Conservation (phyloP, 2,888 invertebrate genomes). For the Agapostemon virescens region DNA sequence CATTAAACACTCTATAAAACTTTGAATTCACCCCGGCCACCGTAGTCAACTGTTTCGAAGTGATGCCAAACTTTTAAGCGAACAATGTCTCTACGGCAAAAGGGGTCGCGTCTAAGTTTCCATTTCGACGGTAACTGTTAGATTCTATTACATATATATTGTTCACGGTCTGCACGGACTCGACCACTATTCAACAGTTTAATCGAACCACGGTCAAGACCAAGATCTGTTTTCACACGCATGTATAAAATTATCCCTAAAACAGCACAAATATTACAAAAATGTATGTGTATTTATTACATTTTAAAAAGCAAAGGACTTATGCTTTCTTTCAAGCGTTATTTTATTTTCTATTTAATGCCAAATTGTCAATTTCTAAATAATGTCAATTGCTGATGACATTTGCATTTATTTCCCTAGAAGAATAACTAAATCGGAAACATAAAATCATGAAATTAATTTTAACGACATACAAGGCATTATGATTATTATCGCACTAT, state of each 20-base stretch:
- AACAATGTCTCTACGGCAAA: slow-evolving; percentile 1
- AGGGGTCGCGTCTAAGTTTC: slow-evolving; percentile 1
- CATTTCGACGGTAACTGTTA: slow-evolving; percentile 3
- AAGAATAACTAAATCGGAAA: too few relatives aligned
- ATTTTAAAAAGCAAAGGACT: not conserved
- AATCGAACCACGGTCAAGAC: slow-evolving; percentile 9
- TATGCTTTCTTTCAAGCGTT: too few relatives aligned
- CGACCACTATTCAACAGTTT: slow-evolving; percentile 2
- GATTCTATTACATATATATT: not conserved
- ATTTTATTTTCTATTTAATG: too few relatives aligned
- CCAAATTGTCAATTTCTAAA: too few relatives aligned
- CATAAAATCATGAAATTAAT: too few relatives aligned
- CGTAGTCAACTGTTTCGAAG: not conserved
- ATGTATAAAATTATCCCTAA: not conserved
- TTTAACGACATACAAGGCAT: too few relatives aligned
- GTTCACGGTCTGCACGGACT: not conserved
- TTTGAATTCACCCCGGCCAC: not conserved
- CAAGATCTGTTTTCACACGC: not conserved
- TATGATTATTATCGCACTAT: too few relatives aligned
- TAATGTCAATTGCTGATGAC: too few relatives aligned
- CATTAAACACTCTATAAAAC: not conserved
- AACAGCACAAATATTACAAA: not conserved
- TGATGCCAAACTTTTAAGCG: slow-evolving; percentile 10
- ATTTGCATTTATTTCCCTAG: too few relatives aligned
- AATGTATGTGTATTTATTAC: not conserved